phyloP scores from a whole-genome alignment of 1,140 invertebrate genomes.

The Drosophila sturtevanti region DNA sequence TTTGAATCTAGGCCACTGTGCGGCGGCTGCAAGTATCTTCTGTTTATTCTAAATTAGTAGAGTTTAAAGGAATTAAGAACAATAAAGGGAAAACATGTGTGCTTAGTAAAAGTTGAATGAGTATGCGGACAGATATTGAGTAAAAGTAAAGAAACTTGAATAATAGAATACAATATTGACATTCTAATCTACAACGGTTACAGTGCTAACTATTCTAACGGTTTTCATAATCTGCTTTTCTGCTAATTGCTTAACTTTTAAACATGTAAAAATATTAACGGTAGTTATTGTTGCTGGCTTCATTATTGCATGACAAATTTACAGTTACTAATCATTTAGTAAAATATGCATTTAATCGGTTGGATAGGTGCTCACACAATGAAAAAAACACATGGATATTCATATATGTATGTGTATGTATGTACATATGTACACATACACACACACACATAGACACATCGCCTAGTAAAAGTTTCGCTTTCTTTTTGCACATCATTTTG shows the following conservation, averaged over 20 bases:
- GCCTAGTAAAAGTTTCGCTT: constrained; percentile 72
- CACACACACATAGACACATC: constrained; percentile 1
- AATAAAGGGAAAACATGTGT: neutral
- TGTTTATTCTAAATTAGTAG: constrained; percentile 48
- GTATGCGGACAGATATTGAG: neutral
- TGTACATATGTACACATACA: neutral
- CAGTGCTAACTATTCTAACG: constrained; percentile 1
- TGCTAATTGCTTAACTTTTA: constrained; percentile 11
- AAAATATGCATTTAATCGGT: constrained; percentile 25
- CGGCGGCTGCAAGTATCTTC: neutral
- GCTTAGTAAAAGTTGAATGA: neutral
- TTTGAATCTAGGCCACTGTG: neutral
- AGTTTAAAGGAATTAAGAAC: constrained; percentile 18
- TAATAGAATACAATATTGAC: neutral
- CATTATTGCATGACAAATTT: constrained; percentile 41
- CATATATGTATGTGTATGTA: constrained; percentile 4
- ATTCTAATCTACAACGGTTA: neutral
- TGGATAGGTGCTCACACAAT: neutral
- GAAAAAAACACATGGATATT: neutral
- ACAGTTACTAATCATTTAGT: constrained; percentile 53
- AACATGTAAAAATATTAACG: constrained; percentile 3
- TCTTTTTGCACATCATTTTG: constrained; percentile 80
- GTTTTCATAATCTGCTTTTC: neutral
- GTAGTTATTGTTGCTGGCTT: neutral
- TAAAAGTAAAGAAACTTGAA: neutral